Evolutionary conservation across 2,113 vertebrate genomes (phyloP).

Genomic region (Spea bombifrons): DNA sequence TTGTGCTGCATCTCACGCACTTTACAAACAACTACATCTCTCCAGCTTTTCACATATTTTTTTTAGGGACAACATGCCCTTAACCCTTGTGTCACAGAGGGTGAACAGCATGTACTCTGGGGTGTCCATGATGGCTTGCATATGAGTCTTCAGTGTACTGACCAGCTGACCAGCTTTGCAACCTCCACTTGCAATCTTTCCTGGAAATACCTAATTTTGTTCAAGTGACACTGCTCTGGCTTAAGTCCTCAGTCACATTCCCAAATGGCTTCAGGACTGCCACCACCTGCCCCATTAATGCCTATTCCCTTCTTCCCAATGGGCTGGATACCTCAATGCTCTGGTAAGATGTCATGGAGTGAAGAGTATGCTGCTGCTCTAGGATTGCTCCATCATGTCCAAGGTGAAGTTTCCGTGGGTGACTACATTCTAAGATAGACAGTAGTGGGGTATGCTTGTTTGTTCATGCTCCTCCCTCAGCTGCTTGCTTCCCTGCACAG

Average conservation of each 20-base stretch:
- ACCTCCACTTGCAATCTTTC: not conserved
- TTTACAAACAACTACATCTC: not conserved
- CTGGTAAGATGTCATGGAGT: not conserved
- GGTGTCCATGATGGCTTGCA: not conserved
- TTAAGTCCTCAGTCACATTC: not conserved
- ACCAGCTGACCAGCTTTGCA: not conserved
- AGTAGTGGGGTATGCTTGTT: not conserved
- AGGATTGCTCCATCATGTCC: not conserved
- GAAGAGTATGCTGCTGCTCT: not conserved
- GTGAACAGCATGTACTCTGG: not conserved
- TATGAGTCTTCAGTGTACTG: not conserved
- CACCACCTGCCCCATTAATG: not conserved
- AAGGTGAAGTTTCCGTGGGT: not conserved
- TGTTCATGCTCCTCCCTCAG: not conserved
- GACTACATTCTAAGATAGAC: not conserved
- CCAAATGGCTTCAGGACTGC: not conserved
- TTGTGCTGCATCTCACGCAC: not conserved
- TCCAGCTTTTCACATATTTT: not conserved
- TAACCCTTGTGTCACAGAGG: not conserved
- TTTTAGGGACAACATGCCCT: not conserved
- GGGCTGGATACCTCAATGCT: not conserved
- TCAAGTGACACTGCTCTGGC: not conserved
- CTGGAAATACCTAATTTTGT: not conserved
- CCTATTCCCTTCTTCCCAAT: not conserved
- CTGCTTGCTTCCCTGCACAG: not conserved